Percentiles rank a stretch among this genome's conserved stretches.
phyloP scores from a whole-genome alignment of 2,113 vertebrate genomes.

The Galemys pyrenaicus region DNA sequence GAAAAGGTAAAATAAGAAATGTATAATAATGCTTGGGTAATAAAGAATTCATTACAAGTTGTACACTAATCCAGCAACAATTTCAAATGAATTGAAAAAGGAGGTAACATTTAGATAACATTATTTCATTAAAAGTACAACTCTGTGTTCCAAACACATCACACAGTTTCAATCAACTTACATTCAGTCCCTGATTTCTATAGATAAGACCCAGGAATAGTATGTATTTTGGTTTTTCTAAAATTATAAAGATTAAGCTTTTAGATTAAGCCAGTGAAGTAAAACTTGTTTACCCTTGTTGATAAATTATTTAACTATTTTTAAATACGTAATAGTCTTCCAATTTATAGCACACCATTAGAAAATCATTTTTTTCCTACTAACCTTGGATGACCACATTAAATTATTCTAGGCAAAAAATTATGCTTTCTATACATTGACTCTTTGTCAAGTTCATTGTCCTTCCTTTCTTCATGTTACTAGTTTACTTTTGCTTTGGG shows the following conservation, averaged over 20 bases:
- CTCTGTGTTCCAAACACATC: constrained; percentile 42
- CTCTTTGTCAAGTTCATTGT: constrained; percentile 65
- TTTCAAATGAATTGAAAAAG: constrained; percentile 27
- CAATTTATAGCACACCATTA: constrained; percentile 55
- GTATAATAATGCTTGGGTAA: background rate
- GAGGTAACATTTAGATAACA: constrained; percentile 7
- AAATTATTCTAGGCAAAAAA: constrained; percentile 54
- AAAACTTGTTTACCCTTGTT: constrained; percentile 44
- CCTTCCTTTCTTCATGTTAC: constrained; percentile 64
- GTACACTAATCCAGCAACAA: constrained; percentile 5
- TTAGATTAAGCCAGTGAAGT: constrained; percentile 46
- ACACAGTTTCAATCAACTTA: constrained; percentile 34
- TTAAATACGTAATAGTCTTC: constrained; percentile 55
- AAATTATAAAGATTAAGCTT: constrained; percentile 46
- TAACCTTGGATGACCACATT: constrained; percentile 69
- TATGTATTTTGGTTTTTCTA: constrained; percentile 32
- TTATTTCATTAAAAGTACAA: constrained; percentile 22
- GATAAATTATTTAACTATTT: constrained; percentile 62
- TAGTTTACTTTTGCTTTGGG: constrained; percentile 56
- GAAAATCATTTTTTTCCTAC: constrained; percentile 36
- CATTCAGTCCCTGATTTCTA: constrained; percentile 29
- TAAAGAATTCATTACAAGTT: constrained; percentile 20
- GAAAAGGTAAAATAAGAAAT: constrained; percentile 3
- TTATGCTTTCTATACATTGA: constrained; percentile 67
- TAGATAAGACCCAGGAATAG: background rate